Percentiles rank a stretch among this genome's conserved stretches.
Conservation (phyloP, 2,888 invertebrate genomes). For the Thecocarcelia acutangulata region DNA sequence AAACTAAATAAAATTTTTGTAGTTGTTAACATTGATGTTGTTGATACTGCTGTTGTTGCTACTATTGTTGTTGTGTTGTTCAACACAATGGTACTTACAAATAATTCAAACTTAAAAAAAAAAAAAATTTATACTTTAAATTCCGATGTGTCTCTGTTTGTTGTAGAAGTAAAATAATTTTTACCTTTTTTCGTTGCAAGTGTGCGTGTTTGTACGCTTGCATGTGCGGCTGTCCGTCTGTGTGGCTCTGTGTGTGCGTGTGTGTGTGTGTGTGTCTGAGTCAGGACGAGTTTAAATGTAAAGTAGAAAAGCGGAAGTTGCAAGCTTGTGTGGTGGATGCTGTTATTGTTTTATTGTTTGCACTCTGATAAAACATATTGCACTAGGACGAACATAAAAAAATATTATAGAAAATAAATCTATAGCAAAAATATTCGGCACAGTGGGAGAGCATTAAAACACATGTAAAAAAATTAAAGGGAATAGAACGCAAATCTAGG, state of each 20-base stretch:
- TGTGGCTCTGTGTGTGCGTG: background rate
- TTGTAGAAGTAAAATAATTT: conserved; percentile 40
- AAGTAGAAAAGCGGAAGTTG: conserved; percentile 3
- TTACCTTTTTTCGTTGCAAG: conserved; percentile 20
- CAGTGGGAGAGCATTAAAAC: background rate
- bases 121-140: conserved; percentile 54
- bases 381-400: conserved; percentile 33
- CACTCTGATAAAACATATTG: conserved; percentile 53
- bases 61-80: conserved; percentile 1
- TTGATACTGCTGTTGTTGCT: conserved; percentile 7
- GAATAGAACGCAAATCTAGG: too few species aligned
- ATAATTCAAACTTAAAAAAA: conserved; percentile 42
- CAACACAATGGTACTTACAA: conserved; percentile 40
- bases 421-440: conserved; percentile 40
- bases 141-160: conserved; percentile 52
- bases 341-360: conserved; percentile 43
- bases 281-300: background rate
- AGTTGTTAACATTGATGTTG: conserved; percentile 27
- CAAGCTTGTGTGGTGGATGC: conserved; percentile 25
- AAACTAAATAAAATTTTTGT: conserved; percentile 40
- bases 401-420: background rate
- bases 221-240: background rate
- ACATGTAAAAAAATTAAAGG: too few species aligned
- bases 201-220: background rate
- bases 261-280: conserved; percentile 4